Evolutionary conservation across 2,797 vertebrate species (phyloP).

Genomic region (Diglossa cyanea): DNA sequence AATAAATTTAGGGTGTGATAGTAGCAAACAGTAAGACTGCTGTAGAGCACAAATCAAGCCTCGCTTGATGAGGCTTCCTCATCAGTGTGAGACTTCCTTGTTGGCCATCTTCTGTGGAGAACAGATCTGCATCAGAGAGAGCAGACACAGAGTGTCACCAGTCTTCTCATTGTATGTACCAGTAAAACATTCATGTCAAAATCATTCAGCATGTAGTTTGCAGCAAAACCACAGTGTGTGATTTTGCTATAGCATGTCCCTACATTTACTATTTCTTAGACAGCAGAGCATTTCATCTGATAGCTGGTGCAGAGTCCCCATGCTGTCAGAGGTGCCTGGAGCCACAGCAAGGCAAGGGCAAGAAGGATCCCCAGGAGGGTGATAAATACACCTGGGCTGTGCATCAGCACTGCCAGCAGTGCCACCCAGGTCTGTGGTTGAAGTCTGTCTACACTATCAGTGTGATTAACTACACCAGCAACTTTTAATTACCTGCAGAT

Average conservation of each 20-base stretch:
- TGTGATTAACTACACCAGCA: background rate
- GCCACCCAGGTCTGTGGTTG: background rate
- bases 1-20: background rate
- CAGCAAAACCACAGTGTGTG: background rate
- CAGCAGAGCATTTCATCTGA: background rate
- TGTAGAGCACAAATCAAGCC: background rate
- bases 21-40: background rate
- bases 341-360: background rate
- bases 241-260: background rate
- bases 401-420: background rate
- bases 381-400: background rate
- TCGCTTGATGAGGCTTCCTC: background rate
- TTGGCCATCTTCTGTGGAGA: background rate
- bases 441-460: background rate
- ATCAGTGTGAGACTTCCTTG: background rate
- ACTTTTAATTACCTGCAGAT: conserved; percentile 31
- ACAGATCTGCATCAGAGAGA: background rate
- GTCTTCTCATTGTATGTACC: background rate
- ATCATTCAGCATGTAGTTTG: background rate
- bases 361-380: background rate
- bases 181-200: background rate
- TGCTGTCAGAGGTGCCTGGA: background rate
- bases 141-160: background rate
- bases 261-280: background rate
- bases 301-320: background rate